phyloP scores from a whole-genome alignment of 2,797 vertebrate genomes.

The Phrynocephalus forsythii region DNA sequence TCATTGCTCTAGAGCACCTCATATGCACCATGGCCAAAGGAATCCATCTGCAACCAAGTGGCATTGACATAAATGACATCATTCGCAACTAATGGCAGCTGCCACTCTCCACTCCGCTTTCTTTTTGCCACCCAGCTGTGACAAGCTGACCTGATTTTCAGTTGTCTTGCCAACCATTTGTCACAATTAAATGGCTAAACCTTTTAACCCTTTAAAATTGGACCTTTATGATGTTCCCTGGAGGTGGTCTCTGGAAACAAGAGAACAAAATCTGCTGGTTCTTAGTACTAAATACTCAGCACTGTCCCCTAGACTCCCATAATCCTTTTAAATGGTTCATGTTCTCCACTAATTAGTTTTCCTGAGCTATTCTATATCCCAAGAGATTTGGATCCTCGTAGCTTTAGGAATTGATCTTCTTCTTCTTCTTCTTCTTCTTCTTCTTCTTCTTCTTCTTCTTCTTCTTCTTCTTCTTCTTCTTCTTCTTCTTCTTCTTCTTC shows the following conservation, averaged over 20 bases:
- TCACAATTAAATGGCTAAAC: slow-evolving; percentile 9
- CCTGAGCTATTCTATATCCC: background rate
- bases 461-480: too few relatives aligned
- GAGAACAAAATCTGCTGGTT: background rate
- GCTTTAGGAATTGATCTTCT: slow-evolving; percentile 1
- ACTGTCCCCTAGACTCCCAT: background rate
- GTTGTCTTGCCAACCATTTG: slow-evolving; percentile 5
- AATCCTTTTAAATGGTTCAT: slow-evolving; percentile 17
- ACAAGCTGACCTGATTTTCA: background rate
- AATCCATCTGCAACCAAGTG: background rate
- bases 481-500: too few relatives aligned
- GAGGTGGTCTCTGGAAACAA: background rate
- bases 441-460: too few relatives aligned
- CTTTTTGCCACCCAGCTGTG: background rate
- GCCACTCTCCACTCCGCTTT: background rate
- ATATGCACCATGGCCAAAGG: background rate
- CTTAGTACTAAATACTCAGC: background rate
- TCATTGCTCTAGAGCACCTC: too few relatives aligned
- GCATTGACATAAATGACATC: background rate
- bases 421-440: background rate
- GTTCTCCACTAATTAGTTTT: slow-evolving; percentile 13
- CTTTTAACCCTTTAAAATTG: slow-evolving; percentile 16
- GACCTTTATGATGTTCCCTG: background rate
- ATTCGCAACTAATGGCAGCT: background rate
- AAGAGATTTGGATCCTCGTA: background rate